Percentiles rank a stretch among this genome's conserved stretches.
phyloP scores from a whole-genome alignment of 2,888 invertebrate genomes.

The Molorchus minor region DNA sequence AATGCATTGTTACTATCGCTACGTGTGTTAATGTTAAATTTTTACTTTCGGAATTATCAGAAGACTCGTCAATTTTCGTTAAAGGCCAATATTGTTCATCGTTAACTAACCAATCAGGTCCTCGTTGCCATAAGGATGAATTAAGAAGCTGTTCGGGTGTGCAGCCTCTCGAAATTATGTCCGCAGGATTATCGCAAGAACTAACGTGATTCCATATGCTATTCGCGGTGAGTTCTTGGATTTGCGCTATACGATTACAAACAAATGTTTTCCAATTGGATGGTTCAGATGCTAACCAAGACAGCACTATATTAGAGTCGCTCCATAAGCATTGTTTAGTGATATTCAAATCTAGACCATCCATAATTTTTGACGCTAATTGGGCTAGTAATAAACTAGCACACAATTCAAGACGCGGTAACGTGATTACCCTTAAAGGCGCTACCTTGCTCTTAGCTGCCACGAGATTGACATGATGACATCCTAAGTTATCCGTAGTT shows the following conservation, averaged over 20 bases:
- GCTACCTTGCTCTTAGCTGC: conserved; percentile 1
- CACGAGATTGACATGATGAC: not conserved
- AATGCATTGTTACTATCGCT: not conserved
- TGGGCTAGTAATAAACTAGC: not conserved
- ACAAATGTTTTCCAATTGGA: not conserved
- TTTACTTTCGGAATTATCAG: not conserved
- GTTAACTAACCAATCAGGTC: not conserved
- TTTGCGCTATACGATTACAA: not conserved
- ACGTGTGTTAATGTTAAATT: not conserved
- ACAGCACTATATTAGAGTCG: too few relatives aligned
- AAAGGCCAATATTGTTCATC: not conserved
- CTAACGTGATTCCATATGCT: not conserved
- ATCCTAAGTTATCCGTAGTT: not conserved
- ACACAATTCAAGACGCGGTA: conserved; percentile 5
- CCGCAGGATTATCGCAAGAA: not conserved
- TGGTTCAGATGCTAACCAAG: not conserved
- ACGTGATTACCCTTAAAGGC: conserved; percentile 1
- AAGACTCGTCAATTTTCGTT: not conserved
- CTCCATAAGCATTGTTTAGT: not conserved
- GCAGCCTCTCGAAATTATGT: not conserved
- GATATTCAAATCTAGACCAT: not conserved
- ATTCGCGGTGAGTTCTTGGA: not conserved
- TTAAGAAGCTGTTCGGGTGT: not conserved
- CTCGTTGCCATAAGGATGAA: not conserved
- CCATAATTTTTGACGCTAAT: not conserved